These are phyloP conservation scores for Galeopterus variegatus DNA, from an alignment of 2,113 vertebrate species.

Conservation along the genomic window DNA sequence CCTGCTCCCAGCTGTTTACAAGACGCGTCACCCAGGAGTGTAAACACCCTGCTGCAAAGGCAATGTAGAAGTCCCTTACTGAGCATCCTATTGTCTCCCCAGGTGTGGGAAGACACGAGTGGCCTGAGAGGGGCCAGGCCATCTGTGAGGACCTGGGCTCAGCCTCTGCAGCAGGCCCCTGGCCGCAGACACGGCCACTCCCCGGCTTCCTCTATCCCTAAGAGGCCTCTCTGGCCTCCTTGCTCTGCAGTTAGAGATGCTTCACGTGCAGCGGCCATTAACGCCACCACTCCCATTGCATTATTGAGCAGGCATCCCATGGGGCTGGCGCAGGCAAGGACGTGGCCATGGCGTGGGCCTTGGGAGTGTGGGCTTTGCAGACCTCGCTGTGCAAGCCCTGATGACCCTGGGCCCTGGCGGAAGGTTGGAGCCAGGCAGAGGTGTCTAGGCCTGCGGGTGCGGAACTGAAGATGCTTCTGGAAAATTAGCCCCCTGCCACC, in stretches of 20 bases:
- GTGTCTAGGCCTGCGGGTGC: accelerated
- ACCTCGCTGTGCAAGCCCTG: background rate
- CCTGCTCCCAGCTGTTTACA: accelerated
- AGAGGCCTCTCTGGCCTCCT: slow-evolving; percentile 50
- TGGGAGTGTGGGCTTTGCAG: background rate
- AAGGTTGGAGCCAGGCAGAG: too few relatives aligned
- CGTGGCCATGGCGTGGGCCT: background rate
- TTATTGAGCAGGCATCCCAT: background rate
- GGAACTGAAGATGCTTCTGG: background rate
- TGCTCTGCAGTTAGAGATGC: background rate
- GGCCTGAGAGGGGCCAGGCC: background rate
- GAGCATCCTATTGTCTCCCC: too few relatives aligned
- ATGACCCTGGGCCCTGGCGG: accelerated
- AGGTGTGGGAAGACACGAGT: accelerated
- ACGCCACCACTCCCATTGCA: background rate
- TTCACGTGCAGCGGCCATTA: accelerated
- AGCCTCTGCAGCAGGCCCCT: background rate
- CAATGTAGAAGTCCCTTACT: too few relatives aligned
- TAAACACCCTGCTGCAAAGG: background rate
- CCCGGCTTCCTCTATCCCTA: background rate
- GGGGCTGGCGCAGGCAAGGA: background rate
- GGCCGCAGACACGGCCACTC: accelerated
- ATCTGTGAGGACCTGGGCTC: background rate
- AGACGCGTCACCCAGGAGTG: too few relatives aligned
- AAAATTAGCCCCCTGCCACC: accelerated